A percentile compares a stretch with the other conserved stretches of the same genome.
Conservation (phyloP, 2,888 invertebrate species). For the Gari tellinella region DNA sequence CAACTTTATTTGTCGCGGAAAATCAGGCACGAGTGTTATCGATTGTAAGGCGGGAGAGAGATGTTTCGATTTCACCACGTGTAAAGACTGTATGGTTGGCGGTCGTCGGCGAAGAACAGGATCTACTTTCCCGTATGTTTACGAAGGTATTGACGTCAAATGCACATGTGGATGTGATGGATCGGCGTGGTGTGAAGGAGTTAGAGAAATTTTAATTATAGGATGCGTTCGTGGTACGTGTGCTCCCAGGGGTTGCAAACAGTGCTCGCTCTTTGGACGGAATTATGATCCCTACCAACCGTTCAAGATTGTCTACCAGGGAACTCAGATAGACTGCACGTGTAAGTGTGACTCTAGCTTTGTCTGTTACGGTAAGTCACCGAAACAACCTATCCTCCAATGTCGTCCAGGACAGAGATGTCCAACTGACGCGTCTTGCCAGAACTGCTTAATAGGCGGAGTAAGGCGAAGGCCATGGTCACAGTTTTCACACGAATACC, state of each 20-base stretch:
- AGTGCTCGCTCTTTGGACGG: slow-evolving; percentile 32
- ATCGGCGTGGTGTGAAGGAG: slow-evolving; percentile 15
- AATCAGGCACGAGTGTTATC: slow-evolving; percentile 18
- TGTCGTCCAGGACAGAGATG: slow-evolving; percentile 16
- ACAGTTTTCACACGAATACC: slow-evolving; percentile 15
- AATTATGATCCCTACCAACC: slow-evolving; percentile 18
- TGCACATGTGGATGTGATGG: slow-evolving; percentile 28
- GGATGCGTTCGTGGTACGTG: slow-evolving; percentile 52
- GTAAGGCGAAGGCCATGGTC: slow-evolving; percentile 49
- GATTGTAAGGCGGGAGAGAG: slow-evolving; percentile 45
- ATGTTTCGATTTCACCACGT: slow-evolving; percentile 33
- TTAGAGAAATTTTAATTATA: slow-evolving; percentile 16
- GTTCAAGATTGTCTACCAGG: slow-evolving; percentile 42
- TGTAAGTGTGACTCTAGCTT: slow-evolving; percentile 71
- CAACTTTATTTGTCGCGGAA: slow-evolving; percentile 37
- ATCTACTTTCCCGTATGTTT: slow-evolving; percentile 21
- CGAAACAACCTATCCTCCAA: slow-evolving; percentile 21
- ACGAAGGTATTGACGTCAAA: slow-evolving; percentile 28
- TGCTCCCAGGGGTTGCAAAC: slow-evolving; percentile 32
- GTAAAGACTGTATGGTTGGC: slow-evolving; percentile 41
- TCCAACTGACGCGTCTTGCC: slow-evolving; percentile 25
- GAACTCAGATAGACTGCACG: slow-evolving; percentile 57
- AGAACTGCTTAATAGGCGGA: slow-evolving; percentile 45
- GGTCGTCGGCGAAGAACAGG: slow-evolving; percentile 19
- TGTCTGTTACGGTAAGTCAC: slow-evolving; percentile 42